Evolutionary conservation across 2,888 invertebrate genomes (phyloP), one percentile per base, ranked within the genome.

Genomic region (Dynastes hyllus): DNA sequence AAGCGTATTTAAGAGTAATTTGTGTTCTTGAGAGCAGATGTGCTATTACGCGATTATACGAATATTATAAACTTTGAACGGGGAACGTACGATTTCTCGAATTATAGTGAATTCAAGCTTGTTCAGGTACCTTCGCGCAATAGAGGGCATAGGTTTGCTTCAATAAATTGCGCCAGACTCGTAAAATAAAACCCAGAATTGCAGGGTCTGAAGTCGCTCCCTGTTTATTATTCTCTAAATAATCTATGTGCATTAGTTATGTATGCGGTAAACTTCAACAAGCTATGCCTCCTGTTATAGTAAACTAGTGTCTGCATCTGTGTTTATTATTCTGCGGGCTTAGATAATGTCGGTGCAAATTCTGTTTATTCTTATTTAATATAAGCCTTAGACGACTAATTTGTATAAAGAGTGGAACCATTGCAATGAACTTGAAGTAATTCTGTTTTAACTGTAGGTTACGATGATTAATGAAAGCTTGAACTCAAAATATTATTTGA

Each of bases 181-280:
- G 32, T 63, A 63, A 63, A 63, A 63, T 63, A 63, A 63, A 63
- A 63, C 29, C 63, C 63, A 11, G 63, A 63, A 63, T 29, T 63
- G 32, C 63, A 32, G 29, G 63, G 63, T 29, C 63, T 63, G 29
- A 32, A 63, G 29, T 63, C 27, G 32, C 32, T 63, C 13, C 32
- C 63, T 63, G 63, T 63, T 63, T 63, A 63, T 29, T 63, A 63
- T 63, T 63, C 63, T 63, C 63, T 63, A 32, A 63, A 63, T 63
- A 29, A 63, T 45, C 45, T 45, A 45, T 45, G 45, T 63, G 63
- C 32, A 63, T 13, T 32, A 27, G 11, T 29, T 29, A 63, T 29
- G 29, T 63, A 63, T 29, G 63, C 29, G 63, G 63, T 63, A 63
- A 45, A 45, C 45, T 45, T 45, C 22, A 22, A 45, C 45, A 45